Conservation (phyloP, 2,888 invertebrate genomes). For the Geotrupes spiniger region DNA sequence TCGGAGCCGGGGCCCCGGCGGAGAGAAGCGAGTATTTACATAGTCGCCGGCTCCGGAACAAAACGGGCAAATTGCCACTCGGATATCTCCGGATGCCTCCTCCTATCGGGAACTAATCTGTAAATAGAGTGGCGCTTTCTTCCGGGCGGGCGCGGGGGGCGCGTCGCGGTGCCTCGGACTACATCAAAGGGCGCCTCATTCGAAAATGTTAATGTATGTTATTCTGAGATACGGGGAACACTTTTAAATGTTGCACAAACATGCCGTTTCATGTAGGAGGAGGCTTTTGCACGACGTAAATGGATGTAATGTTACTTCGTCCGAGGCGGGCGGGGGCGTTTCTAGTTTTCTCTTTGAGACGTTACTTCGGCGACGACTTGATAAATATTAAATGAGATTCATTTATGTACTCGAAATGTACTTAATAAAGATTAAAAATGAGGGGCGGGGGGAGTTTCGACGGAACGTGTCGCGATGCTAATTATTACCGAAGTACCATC, state of each 20-base stretch:
- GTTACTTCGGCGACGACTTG: no score
- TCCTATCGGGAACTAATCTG: slow-evolving; percentile 45
- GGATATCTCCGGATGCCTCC: slow-evolving; percentile 38
- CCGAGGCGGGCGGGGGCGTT: no score
- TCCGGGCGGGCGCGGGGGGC: slow-evolving; percentile 13
- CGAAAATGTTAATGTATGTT: slow-evolving; percentile 27
- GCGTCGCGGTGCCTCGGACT: slow-evolving; percentile 9
- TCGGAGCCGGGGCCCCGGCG: slow-evolving; percentile 34
- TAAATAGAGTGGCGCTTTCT: slow-evolving; percentile 37
- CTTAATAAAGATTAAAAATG: no score
- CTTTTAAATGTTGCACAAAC: slow-evolving; percentile 1
- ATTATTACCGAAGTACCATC: no score
- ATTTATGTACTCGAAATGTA: no score
- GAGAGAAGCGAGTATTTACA: slow-evolving; percentile 42
- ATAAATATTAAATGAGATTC: no score
- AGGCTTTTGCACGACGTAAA: no score
- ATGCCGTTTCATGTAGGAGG: no score
- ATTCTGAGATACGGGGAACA: slow-evolving; percentile 17
- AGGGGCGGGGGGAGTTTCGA: no score
- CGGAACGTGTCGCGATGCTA: no score
- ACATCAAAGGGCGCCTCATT: slow-evolving; percentile 29
- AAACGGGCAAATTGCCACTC: slow-evolving; percentile 44
- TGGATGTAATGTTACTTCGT: no score
- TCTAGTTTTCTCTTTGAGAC: no score
- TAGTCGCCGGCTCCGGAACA: slow-evolving; percentile 42